Percentiles rank a stretch among this genome's conserved stretches.
These are phyloP conservation scores for Rhagium mordax DNA, from an alignment of 2,888 invertebrate species.

Conservation along the genomic window DNA sequence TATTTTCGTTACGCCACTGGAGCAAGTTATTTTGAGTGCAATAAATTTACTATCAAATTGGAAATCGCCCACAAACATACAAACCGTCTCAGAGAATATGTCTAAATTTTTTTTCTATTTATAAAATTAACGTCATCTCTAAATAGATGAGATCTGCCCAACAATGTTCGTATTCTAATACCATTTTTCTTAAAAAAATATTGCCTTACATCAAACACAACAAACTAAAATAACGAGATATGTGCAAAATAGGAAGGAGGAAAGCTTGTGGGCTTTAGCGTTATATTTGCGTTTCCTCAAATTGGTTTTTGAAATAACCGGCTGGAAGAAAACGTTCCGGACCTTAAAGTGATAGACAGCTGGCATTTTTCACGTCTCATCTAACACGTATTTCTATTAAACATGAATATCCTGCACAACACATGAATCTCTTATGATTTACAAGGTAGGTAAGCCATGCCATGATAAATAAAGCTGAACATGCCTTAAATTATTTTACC, in stretches of 20 bases:
- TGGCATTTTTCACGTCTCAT: constrained; percentile 57
- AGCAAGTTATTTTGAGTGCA: too few species aligned
- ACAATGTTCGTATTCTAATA: not conserved
- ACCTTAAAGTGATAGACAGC: constrained; percentile 49
- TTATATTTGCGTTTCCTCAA: constrained; percentile 48
- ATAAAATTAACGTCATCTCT: not conserved
- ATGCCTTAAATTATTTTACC: constrained; percentile 17
- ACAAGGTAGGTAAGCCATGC: constrained; percentile 36
- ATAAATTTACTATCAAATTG: too few species aligned
- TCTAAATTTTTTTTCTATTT: too few species aligned
- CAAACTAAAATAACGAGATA: constrained; percentile 31
- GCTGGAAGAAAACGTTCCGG: constrained; percentile 26
- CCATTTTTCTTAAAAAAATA: not conserved
- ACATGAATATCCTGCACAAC: constrained; percentile 45
- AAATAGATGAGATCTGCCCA: not conserved
- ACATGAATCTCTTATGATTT: constrained; percentile 52
- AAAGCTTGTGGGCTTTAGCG: constrained; percentile 20
- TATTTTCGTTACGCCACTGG: too few species aligned
- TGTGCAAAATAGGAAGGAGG: constrained; percentile 14
- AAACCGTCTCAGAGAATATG: too few species aligned
- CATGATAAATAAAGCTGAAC: constrained; percentile 22
- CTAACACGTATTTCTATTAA: constrained; percentile 56
- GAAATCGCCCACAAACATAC: too few species aligned
- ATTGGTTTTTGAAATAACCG: constrained; percentile 52
- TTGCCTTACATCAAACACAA: constrained; percentile 23